These are phyloP conservation scores for Colius striatus DNA, from an alignment of 2,113 vertebrate species.

Conservation along the genomic window DNA sequence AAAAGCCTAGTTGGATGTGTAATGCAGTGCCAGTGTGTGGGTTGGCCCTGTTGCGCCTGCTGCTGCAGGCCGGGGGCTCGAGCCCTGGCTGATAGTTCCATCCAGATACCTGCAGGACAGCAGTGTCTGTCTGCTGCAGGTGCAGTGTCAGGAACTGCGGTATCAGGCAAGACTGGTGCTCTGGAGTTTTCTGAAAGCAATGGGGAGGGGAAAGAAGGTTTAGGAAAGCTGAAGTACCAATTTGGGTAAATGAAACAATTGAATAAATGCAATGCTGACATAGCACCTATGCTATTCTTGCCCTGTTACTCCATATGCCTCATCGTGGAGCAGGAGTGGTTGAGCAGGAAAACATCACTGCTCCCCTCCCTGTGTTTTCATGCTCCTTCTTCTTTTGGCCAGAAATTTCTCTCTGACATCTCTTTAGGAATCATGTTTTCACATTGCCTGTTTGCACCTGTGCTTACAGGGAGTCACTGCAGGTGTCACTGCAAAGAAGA, in stretches of 20 bases:
- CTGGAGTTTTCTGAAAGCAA: background rate
- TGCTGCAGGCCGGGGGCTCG: rapidly evolving
- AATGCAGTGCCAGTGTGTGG: rapidly evolving
- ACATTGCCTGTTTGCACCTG: background rate
- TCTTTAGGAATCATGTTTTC: slow-evolving; percentile 19
- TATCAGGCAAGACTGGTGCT: background rate
- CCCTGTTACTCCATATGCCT: background rate
- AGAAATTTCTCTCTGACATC: background rate
- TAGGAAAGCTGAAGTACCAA: background rate
- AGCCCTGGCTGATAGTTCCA: background rate
- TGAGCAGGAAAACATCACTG: rapidly evolving
- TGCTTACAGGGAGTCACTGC: background rate
- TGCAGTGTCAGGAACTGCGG: background rate
- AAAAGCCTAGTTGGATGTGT: background rate
- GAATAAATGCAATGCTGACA: background rate
- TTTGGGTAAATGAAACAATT: background rate
- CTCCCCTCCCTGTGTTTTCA: background rate
- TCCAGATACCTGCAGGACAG: background rate
- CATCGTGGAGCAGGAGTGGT: rapidly evolving
- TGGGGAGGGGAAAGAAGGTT: background rate
- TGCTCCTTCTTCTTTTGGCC: background rate
- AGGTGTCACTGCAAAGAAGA: background rate
- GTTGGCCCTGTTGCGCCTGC: background rate
- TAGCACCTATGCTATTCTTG: background rate
- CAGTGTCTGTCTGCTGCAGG: background rate